These are phyloP conservation scores for Caenorhabditis imperialis DNA, from an alignment of 2,888 invertebrate genomes.

Conservation along the genomic window DNA sequence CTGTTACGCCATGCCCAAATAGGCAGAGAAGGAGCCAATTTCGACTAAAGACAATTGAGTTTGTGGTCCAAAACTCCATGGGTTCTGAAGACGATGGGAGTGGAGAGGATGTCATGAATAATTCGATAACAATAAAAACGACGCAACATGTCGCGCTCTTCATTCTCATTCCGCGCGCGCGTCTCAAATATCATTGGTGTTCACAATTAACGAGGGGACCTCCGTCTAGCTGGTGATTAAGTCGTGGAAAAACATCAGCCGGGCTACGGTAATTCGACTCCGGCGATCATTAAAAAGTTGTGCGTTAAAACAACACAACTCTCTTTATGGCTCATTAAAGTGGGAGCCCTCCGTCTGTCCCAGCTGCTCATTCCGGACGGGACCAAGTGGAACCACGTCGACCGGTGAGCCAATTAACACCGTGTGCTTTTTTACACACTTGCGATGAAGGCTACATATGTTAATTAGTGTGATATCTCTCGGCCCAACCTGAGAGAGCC, in stretches of 20 bases:
- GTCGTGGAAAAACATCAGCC: slow-evolving; percentile 10
- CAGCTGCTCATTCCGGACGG: not conserved
- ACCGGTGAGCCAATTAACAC: slow-evolving; percentile 24
- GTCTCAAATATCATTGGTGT: slow-evolving; percentile 41
- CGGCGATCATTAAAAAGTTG: not conserved
- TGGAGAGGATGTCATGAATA: slow-evolving; percentile 36
- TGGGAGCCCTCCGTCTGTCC: not conserved
- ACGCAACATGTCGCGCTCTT: slow-evolving; percentile 39
- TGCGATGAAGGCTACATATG: slow-evolving; percentile 45
- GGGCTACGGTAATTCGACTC: slow-evolving; percentile 31
- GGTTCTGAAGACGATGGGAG: not conserved
- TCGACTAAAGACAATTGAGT: slow-evolving; percentile 6
- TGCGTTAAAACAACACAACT: slow-evolving; percentile 34
- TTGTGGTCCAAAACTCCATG: no score
- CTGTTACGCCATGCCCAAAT: slow-evolving; percentile 15
- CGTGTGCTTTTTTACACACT: slow-evolving; percentile 44
- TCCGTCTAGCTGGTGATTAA: slow-evolving; percentile 36
- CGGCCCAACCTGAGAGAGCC: slow-evolving; percentile 25
- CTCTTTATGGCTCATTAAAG: slow-evolving; percentile 37
- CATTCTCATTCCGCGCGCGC: no score
- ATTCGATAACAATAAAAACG: slow-evolving; percentile 45
- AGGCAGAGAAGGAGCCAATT: not conserved
- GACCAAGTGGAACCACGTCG: not conserved
- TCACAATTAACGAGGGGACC: slow-evolving; percentile 2
- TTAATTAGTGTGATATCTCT: slow-evolving; percentile 53